Evolutionary conservation across 2,888 invertebrate genomes (phyloP).

Genomic region (Tinea pellionella): DNA sequence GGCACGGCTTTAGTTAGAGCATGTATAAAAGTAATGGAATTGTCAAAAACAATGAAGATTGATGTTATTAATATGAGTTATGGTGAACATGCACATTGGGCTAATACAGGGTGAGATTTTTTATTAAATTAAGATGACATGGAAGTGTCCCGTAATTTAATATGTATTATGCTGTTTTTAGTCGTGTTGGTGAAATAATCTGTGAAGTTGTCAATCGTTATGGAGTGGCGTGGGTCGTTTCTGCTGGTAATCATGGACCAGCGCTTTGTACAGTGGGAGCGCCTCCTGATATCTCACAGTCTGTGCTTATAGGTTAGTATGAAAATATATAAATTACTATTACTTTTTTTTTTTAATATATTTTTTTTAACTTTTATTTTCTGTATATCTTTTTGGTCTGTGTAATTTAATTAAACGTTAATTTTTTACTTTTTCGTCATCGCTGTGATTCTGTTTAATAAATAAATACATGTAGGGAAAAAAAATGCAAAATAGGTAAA

Average conservation of each 20-base stretch:
- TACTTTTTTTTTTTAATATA: too few relatives aligned
- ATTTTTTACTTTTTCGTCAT: too few relatives aligned
- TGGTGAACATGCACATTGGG: slow-evolving; percentile 94
- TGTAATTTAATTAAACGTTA: too few relatives aligned
- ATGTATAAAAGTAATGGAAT: slow-evolving; percentile 87
- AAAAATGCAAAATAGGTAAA: too few relatives aligned
- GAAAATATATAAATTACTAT: too few relatives aligned
- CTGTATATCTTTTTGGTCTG: too few relatives aligned
- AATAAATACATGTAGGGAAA: too few relatives aligned
- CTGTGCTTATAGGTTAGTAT: slow-evolving; percentile 79
- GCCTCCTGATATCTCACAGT: slow-evolving; percentile 85
- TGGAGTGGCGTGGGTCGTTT: slow-evolving; percentile 92
- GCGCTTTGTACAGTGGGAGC: slow-evolving; percentile 93
- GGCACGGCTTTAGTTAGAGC: slow-evolving; percentile 93
- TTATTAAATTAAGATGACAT: background rate
- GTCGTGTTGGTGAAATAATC: slow-evolving; percentile 87
- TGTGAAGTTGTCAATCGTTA: slow-evolving; percentile 91
- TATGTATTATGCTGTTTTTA: slow-evolving; percentile 52
- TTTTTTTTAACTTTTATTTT: too few relatives aligned
- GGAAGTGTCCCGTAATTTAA: background rate
- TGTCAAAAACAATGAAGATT: slow-evolving; percentile 70
- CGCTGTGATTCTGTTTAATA: too few relatives aligned
- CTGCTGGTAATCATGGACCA: slow-evolving; percentile 96
- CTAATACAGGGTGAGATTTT: slow-evolving; percentile 81
- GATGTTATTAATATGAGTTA: slow-evolving; percentile 99